Conservation (phyloP, 2,888 invertebrate species). For the Anarsia innoxiella region DNA sequence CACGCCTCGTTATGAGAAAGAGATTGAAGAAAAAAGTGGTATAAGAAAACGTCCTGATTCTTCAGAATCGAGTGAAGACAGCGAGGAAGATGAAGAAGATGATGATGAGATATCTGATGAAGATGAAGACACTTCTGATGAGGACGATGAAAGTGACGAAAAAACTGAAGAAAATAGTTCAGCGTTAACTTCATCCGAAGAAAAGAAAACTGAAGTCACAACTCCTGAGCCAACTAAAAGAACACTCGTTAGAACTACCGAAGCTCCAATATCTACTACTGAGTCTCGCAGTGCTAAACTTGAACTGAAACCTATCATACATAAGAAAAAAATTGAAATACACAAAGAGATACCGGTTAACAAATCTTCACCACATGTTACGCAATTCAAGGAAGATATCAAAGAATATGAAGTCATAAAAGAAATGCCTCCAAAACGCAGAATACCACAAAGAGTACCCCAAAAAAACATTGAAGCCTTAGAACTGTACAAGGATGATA, state of each 20-base stretch:
- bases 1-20: slow-evolving; percentile 53
- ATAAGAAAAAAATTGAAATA: slow-evolving; percentile 56
- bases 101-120: slow-evolving; percentile 22
- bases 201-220: slow-evolving; percentile 22
- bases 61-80: slow-evolving; percentile 21
- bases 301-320: slow-evolving; percentile 41
- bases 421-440: slow-evolving; percentile 36
- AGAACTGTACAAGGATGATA: slow-evolving; percentile 58
- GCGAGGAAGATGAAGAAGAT: slow-evolving; percentile 22
- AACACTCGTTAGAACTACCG: slow-evolving; percentile 47
- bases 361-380: slow-evolving; percentile 46
- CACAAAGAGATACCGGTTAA: slow-evolving; percentile 56
- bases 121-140: slow-evolving; percentile 22
- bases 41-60: slow-evolving; percentile 17
- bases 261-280: slow-evolving; percentile 39
- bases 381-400: slow-evolving; percentile 60
- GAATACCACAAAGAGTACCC: slow-evolving; percentile 26
- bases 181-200: too few relatives aligned
- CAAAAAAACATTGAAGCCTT: slow-evolving; percentile 43
- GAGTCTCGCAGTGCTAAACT: slow-evolving; percentile 30
- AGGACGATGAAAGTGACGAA: slow-evolving; percentile 25
- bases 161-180: slow-evolving; percentile 23
- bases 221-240: slow-evolving; percentile 52
- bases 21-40: slow-evolving; percentile 23
- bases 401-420: slow-evolving; percentile 62